Evolutionary conservation across 2,797 vertebrate species (phyloP), one percentile per base, ranked within the genome.

Genomic region (Acrossocheilus wenchowensis): DNA sequence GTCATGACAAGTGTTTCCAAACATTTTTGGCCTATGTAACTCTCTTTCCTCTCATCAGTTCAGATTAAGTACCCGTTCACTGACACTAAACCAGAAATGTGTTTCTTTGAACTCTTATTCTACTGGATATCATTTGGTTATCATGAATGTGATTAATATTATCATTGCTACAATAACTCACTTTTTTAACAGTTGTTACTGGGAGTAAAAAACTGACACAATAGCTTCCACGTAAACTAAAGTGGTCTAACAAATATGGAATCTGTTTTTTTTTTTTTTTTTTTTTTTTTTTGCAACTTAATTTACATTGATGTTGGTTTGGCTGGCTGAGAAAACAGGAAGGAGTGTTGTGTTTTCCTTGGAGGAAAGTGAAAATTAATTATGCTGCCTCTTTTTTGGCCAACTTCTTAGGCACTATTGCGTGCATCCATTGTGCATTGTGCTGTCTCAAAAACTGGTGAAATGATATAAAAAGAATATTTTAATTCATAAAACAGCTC

Each of bases 91-190:
- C 73, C 48, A 36, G 17, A 52, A 50, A 52, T 52, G 26, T 34
- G 17, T 52, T 75, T 74, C 72, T 50, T 74, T 75, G 15, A 50
- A 52, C 23, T 75, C 64, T 36, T 68, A 68, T 68, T 68, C 26
- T 34, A 48, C 26, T 50, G 73, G 26, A 19, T 10, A 50, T 52
- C 8, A 50, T 50, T 73, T 73, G 12, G 23, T 21, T 39, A 39
- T 69, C 17, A 10, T 26, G 23, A 60, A 60, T 54, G 30, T 66
- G 26, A 66, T 69, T 45, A 45, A 15, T 26, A 73, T 73, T 6
- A 26, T 43, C 43, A 17, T 73, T 26, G 15, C n/a, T 45, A 30
- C 72, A 48, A 48, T 26, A 73, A 15, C 43, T 73, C 23, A 4
- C 71, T 45, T 73, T 72, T 45, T 26, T 41, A 72, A 69, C 34